phyloP scores from a whole-genome alignment of 2,888 invertebrate species.

The Cremastinae sp. region DNA sequence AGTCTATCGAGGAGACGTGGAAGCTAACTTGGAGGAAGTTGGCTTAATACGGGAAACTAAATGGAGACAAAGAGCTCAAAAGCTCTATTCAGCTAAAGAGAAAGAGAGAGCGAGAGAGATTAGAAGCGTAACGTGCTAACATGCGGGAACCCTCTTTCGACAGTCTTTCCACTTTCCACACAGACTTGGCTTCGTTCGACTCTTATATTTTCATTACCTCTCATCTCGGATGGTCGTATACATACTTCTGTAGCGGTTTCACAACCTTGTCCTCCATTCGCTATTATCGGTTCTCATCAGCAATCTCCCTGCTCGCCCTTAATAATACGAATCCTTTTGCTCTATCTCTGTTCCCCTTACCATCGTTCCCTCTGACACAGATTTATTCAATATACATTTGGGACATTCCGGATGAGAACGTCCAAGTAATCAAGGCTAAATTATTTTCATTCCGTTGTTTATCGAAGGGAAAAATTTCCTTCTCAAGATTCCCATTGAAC shows the following conservation, averaged over 20 bases:
- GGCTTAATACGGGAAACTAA: not conserved
- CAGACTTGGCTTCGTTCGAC: not conserved
- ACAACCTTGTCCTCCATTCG: constrained; percentile 15
- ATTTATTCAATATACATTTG: not conserved
- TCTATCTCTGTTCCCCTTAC: not conserved
- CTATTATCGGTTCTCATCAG: constrained; percentile 12
- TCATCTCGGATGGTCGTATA: not conserved
- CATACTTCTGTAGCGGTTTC: constrained; percentile 11
- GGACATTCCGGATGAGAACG: too few species aligned
- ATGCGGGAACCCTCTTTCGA: not conserved
- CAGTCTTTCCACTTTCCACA: not conserved
- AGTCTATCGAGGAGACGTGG: not conserved
- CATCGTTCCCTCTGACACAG: not conserved
- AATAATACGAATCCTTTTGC: not conserved
- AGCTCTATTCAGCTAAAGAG: not conserved
- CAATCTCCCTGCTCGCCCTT: not conserved
- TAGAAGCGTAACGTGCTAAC: not conserved
- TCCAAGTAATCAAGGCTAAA: not conserved
- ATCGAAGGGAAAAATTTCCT: not conserved
- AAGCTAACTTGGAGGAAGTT: not conserved
- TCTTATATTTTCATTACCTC: constrained; percentile 19
- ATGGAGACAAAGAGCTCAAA: not conserved
- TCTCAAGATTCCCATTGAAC: too few species aligned
- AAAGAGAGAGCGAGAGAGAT: not conserved
- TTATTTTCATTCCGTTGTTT: not conserved